phyloP scores from a whole-genome alignment of 2,797 vertebrate genomes.

The Pipistrellus pipistrellus region DNA sequence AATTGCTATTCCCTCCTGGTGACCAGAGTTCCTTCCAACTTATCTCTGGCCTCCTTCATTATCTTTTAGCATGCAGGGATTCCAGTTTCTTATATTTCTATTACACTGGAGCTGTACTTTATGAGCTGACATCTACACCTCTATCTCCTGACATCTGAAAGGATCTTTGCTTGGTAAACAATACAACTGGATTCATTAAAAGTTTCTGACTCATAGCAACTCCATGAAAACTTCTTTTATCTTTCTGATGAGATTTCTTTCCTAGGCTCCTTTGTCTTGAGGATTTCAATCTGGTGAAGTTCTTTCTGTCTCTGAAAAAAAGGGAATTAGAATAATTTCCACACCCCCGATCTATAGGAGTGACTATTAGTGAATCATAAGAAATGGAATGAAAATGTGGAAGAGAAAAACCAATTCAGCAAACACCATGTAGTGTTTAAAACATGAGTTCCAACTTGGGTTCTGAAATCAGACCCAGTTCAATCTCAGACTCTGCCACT shows the following conservation, averaged over 20 bases:
- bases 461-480: conserved; percentile 42
- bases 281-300: conserved; percentile 55
- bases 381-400: conserved; percentile 2
- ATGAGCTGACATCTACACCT: conserved; percentile 65
- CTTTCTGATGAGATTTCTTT: conserved; percentile 72
- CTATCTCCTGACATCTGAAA: conserved; percentile 71
- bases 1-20: conserved; percentile 57
- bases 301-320: conserved; percentile 33
- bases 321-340: conserved; percentile 64
- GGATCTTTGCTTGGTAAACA: conserved; percentile 77
- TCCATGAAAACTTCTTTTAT: conserved; percentile 67
- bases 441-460: neutral
- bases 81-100: conserved; percentile 2
- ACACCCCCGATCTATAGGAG: neutral
- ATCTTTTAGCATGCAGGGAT: conserved; percentile 71
- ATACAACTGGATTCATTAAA: conserved; percentile 73
- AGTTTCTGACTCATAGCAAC: conserved; percentile 59
- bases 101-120: conserved; percentile 58
- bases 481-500: neutral
- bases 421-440: neutral
- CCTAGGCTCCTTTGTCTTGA: conserved; percentile 45
- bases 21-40: conserved; percentile 67
- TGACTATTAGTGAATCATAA: conserved; percentile 21
- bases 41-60: conserved; percentile 75
- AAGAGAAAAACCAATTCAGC: conserved; percentile 38